Percentiles rank a stretch among this genome's conserved stretches.
phyloP scores from a whole-genome alignment of 2,888 invertebrate genomes.

The Eristalis pertinax region DNA sequence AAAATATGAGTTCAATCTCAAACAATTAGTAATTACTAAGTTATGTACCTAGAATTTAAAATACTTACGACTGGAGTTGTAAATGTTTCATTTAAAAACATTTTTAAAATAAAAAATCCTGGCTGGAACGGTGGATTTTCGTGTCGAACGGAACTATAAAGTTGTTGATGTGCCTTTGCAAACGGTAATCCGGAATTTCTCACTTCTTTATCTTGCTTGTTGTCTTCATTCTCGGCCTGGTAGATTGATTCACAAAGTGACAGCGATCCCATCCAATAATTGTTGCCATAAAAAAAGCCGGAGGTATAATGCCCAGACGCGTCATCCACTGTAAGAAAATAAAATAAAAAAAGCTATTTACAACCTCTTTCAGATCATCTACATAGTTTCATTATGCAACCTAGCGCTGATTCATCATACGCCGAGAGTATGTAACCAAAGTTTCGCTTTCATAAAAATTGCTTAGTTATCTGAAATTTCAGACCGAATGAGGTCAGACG shows the following conservation, averaged over 20 bases:
- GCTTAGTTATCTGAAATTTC: constrained; percentile 26
- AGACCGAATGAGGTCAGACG: constrained; percentile 25
- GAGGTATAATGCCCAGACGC: constrained; percentile 90
- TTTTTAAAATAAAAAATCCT: constrained; percentile 85
- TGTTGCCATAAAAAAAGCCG: constrained; percentile 91
- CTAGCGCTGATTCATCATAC: constrained; percentile 14
- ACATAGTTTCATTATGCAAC: constrained; percentile 22
- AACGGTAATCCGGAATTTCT: constrained; percentile 78
- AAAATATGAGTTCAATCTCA: too few relatives aligned
- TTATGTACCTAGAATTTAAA: background rate
- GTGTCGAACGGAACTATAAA: constrained; percentile 77
- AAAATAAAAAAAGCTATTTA: constrained; percentile 46
- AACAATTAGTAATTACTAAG: background rate
- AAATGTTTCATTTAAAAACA: constrained; percentile 83
- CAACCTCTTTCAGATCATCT: constrained; percentile 25
- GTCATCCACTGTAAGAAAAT: constrained; percentile 84
- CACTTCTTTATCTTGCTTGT: constrained; percentile 76
- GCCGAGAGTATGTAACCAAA: constrained; percentile 1
- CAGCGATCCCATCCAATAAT: constrained; percentile 90
- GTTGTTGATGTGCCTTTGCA: constrained; percentile 76
- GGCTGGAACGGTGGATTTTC: constrained; percentile 86
- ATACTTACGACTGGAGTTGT: constrained; percentile 77
- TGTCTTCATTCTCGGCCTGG: constrained; percentile 79
- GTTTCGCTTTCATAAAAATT: constrained; percentile 27
- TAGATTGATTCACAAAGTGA: constrained; percentile 87